Evolutionary conservation across 53 echinoderm and acorn worm species (phyloP).

Genomic region (Paelopatides confundens): DNA sequence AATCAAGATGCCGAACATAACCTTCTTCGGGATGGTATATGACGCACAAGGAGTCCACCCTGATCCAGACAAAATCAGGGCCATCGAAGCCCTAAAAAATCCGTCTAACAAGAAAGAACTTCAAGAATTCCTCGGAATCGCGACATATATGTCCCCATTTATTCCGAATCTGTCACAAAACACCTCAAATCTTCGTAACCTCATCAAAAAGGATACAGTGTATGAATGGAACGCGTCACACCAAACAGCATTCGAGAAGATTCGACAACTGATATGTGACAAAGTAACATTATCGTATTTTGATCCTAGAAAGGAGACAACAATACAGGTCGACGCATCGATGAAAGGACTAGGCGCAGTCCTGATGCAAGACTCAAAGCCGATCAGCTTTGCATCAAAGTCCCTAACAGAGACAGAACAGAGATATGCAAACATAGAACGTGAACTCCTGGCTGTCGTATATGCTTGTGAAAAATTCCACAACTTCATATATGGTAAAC

Average conservation of each 20-base stretch:
- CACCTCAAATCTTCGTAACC: conserved; percentile 58
- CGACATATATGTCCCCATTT: conserved; percentile 68
- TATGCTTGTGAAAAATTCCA: conserved; percentile 75
- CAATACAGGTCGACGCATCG: conserved; percentile 70
- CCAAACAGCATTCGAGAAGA: conserved; percentile 46
- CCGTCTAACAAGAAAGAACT: conserved; percentile 46
- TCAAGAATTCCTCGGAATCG: conserved; percentile 64
- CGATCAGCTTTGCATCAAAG: conserved; percentile 53
- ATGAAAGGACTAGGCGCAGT: conserved; percentile 63
- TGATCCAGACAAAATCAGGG: conserved; percentile 51
- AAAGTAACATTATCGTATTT: conserved; percentile 64
- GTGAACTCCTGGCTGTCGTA: conserved; percentile 71
- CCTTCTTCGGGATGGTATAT: too few species aligned
- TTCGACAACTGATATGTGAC: conserved; percentile 49
- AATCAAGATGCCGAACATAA: too few species aligned
- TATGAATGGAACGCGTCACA: conserved; percentile 62
- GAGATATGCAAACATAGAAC: conserved; percentile 71
- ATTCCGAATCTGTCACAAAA: conserved; percentile 54
- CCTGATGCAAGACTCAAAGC: conserved; percentile 60
- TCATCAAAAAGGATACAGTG: conserved; percentile 55
- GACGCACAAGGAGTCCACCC: conserved; percentile 53
- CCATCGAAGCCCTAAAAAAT: conserved; percentile 48
- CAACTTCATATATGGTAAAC: conserved; percentile 74
- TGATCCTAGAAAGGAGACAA: conserved; percentile 62
- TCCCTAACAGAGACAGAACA: conserved; percentile 64